Conservation (phyloP, 1,140 invertebrate species). For the Mylabris phalerata region DNA sequence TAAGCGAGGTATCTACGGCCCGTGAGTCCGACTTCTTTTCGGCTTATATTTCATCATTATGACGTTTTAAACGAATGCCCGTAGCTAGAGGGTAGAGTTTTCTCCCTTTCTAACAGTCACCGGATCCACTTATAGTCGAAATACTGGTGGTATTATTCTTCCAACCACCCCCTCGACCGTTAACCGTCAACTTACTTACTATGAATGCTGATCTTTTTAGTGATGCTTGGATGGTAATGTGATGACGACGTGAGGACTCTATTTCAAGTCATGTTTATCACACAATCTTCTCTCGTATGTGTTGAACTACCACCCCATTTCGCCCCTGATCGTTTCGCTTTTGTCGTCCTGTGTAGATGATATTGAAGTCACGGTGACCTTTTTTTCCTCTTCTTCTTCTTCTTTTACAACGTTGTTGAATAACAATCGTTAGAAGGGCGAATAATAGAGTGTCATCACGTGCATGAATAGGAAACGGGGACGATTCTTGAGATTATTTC, state of each 20-base stretch:
- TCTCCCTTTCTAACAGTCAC: slow-evolving; percentile 6
- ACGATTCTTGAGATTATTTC: no score
- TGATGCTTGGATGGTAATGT: background rate
- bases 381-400: no score
- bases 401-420: no score
- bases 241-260: slow-evolving; percentile 1
- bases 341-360: background rate
- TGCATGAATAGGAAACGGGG: no score
- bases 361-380: no score
- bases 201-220: slow-evolving; percentile 17
- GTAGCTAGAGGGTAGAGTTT: background rate
- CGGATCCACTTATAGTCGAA: slow-evolving; percentile 12
- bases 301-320: background rate
- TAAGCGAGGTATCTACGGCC: background rate
- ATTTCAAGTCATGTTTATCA: no score
- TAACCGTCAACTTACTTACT: background rate
- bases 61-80: slow-evolving; percentile 16
- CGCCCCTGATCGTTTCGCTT: background rate
- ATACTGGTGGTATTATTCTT: slow-evolving; percentile 8
- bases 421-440: no score
- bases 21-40: background rate
- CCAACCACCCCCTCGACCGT: no score
- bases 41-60: slow-evolving; percentile 20
- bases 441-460: no score
- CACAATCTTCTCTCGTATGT: no score